Percentiles rank a stretch among this genome's conserved stretches.
Conservation (phyloP, 2,888 invertebrate species). For the Theretra japonica region DNA sequence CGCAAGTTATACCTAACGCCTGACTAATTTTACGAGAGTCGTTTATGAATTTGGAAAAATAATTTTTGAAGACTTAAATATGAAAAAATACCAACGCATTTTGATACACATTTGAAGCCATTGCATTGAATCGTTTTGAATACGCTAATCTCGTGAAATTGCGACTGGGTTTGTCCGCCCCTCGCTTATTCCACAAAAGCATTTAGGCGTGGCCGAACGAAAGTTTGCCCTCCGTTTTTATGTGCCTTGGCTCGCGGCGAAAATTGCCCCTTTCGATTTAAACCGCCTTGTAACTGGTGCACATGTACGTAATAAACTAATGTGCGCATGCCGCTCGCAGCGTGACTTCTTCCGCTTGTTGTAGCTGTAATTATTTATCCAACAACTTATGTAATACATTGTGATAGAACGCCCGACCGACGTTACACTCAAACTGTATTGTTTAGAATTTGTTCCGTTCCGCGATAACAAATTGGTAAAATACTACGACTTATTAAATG, state of each 20-base stretch:
- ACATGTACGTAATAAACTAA: conserved; percentile 71
- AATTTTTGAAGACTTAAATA: not conserved
- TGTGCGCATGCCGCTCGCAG: conserved; percentile 63
- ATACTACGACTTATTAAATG: not conserved
- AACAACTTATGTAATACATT: conserved; percentile 25
- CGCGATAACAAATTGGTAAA: conserved; percentile 16
- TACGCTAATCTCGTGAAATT: conserved; percentile 23
- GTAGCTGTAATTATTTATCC: conserved; percentile 31
- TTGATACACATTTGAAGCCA: conserved; percentile 30
- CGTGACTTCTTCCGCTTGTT: conserved; percentile 72
- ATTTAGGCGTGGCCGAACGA: conserved; percentile 74
- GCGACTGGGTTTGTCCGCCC: conserved; percentile 40
- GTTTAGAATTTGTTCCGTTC: conserved; percentile 26
- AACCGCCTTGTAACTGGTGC: conserved; percentile 70
- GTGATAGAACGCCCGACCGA: conserved; percentile 42
- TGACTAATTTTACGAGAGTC: not conserved
- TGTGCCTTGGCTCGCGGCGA: conserved; percentile 66
- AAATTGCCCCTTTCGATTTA: conserved; percentile 72
- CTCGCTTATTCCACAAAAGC: conserved; percentile 54
- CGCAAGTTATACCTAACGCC: not conserved
- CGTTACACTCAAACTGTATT: conserved; percentile 28
- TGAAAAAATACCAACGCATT: not conserved
- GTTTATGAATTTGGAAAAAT: not conserved
- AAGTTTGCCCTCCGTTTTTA: conserved; percentile 67
- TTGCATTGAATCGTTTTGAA: conserved; percentile 27